Evolutionary conservation across 1,140 invertebrate species (phyloP).

Genomic region (Wasmannia auropunctata): DNA sequence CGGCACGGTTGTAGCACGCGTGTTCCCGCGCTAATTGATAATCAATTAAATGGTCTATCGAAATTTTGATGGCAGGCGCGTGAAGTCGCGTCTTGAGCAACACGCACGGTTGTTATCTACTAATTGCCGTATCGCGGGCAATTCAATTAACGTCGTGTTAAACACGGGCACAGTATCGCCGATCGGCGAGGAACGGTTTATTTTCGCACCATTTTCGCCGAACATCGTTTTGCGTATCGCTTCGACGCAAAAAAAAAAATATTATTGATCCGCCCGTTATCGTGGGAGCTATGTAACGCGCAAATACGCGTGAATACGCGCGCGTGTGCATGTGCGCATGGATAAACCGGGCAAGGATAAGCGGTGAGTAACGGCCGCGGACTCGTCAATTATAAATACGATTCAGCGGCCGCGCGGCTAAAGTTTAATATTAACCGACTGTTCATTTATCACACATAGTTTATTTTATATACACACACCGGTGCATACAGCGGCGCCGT

Average conservation of each 20-base stretch:
- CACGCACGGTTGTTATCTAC: slow-evolving; percentile 57
- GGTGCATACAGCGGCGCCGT: slow-evolving; percentile 25
- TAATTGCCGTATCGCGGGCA: slow-evolving; percentile 50
- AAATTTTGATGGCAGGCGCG: slow-evolving; percentile 4
- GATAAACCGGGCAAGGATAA: slow-evolving; percentile 33
- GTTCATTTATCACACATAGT: slow-evolving; percentile 67
- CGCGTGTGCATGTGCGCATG: not conserved
- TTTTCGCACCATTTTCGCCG: not conserved
- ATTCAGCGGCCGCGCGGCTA: slow-evolving; percentile 53
- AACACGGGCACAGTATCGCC: not conserved
- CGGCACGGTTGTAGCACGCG: not conserved
- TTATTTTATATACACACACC: slow-evolving; percentile 64
- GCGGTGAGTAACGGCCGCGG: slow-evolving; percentile 63
- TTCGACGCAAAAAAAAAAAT: not conserved
- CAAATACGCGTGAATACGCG: not conserved
- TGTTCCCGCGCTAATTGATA: slow-evolving; percentile 34
- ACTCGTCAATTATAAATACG: slow-evolving; percentile 73
- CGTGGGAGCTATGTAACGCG: not conserved
- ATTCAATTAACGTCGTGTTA: slow-evolving; percentile 51
- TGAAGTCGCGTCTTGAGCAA: slow-evolving; percentile 44
- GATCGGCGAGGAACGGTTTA: not conserved
- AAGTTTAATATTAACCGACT: slow-evolving; percentile 69
- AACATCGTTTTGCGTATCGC: not conserved
- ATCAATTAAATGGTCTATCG: slow-evolving; percentile 62
- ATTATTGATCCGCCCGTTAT: slow-evolving; percentile 20